Evolutionary conservation across 2,797 vertebrate genomes (phyloP), one percentile per base, ranked within the genome.

Genomic region (Lagodon rhomboides): DNA sequence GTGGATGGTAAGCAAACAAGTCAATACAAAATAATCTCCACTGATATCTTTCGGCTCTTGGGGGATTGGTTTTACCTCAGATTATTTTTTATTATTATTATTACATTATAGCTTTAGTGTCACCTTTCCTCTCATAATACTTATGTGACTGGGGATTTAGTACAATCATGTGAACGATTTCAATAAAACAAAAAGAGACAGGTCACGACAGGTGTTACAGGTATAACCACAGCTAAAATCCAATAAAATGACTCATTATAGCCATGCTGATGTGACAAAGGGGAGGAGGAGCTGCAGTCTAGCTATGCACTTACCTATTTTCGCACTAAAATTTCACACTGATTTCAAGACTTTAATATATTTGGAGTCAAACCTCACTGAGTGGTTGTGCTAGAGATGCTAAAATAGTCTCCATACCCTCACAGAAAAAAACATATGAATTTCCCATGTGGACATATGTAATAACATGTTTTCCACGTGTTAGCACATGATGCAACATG

Each of bases 1-100:
- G 95, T 96, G 23, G 95, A 96, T 49, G 95, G 95, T 96, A 74
- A 90, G 91, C 79, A 63, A 69, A 70, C 5, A 43, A 47, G 1
- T 46, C 11, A 55, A 38, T 30, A 11, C 27, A 17, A 44, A 27
- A 5, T 16, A 8, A 43, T 25, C 61, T 20, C 16, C 50, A 25
- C 30, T 43, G 4, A 41, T 50, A 60, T 64, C 5, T 53, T 53
- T 54, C 18, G 47, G 41, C 23, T 55, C 16, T n/a, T 38, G 6
- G 3, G 17, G 10, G 46, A 51, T 17, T 55, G 5, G 22, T 20
- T 47, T 64, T 20, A 41, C 6, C 27, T 49, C 1, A 34, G 10
- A 61, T 30, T 22, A 11, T 50, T 38, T 20, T 23, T 17, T 3
- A 51, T 49, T 50, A 4, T 50, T 25, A 20, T 18, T 3, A 51